Evolutionary conservation across 2,797 vertebrate species (phyloP).

Genomic region (Microcaecilia unicolor): DNA sequence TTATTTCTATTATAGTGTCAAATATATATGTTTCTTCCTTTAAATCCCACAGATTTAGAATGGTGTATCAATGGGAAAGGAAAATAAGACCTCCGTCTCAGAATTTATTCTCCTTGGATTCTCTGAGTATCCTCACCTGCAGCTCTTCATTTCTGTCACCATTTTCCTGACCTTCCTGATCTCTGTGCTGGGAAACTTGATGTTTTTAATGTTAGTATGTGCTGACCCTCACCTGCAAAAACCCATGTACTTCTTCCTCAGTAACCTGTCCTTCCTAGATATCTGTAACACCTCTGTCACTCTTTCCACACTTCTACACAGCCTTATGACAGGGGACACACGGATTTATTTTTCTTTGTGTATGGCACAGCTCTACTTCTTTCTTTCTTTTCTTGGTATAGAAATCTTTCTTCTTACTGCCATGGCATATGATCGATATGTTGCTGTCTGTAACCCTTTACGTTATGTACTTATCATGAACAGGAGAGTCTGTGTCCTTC

Average conservation of each 20-base stretch:
- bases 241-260: conserved; percentile 11
- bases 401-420: conserved; percentile 18
- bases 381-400: conserved; percentile 12
- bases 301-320: conserved; percentile 5
- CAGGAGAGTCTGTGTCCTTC: not conserved
- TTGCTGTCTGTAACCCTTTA: conserved; percentile 13
- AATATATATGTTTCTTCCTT: not conserved
- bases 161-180: not conserved
- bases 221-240: not conserved
- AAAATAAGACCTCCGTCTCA: not conserved
- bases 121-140: not conserved
- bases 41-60: not conserved
- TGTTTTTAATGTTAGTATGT: conserved; percentile 2
- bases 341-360: conserved; percentile 16
- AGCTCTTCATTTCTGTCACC: not conserved
- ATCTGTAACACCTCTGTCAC: conserved; percentile 3
- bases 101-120: conserved; percentile 7
- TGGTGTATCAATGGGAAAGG: not conserved
- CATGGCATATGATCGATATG: conserved; percentile 18
- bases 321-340: not conserved
- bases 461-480: conserved; percentile 12
- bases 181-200: not conserved
- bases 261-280: conserved; percentile 7
- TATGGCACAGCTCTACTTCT: conserved; percentile 14
- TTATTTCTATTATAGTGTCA: too few species aligned